Base-by-base conservation (phyloP, 1,140 invertebrate species). In the Hylyphantes graminicola region DNA sequence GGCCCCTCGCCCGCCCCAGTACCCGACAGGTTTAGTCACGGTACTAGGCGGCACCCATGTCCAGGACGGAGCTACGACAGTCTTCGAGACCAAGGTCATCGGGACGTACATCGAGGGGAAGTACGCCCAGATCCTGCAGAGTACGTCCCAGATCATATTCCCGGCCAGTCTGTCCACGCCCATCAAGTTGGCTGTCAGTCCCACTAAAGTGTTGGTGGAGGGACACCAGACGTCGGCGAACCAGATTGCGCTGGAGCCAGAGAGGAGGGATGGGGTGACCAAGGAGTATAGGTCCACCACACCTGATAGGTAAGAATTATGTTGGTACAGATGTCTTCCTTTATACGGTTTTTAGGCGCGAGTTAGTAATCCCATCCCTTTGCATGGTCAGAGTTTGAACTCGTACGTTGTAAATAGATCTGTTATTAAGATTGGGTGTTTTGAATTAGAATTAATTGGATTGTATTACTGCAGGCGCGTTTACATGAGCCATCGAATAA, bases 51-150 rank as follows among this genome's bases (percentile, higher is more conserved):
- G 95, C 21, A 96, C 94, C 4, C 93, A 96, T 54, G 93, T 96
- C 5, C 94, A 94, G 87, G 93, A 96, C 88, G 95, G 95, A 2
- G 87, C 94, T 0, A 96, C 95, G 0, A 96, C 95, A 1, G 93
- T 96, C 10, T 94, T 95, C 87, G 94, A 96, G 90, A 96, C 95
- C 0, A 95, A 93, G 88, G 95, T 96, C 13, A 94, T 96, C 87
- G 95, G 95, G 6, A 96, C 95, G 8, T 95, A 94, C 87, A 95
- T 96, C 87, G 94, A 94, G 76, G 95, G 95, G 74, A 95, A 96
- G 89, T 96, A 96, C 87, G 95, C 95, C 12, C 90, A 91, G 84
- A 88, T 96, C 6, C 89, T 95, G 9, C 93, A 94, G 86, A 94
- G 94, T 87, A 94, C 93, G 1, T 94, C 93, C 0, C 87, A 92